A percentile compares a stretch with the other conserved stretches of the same genome.
These are phyloP conservation scores for Forbesichthys agassizii DNA, from an alignment of 2,113 vertebrate species.

Conservation along the genomic window DNA sequence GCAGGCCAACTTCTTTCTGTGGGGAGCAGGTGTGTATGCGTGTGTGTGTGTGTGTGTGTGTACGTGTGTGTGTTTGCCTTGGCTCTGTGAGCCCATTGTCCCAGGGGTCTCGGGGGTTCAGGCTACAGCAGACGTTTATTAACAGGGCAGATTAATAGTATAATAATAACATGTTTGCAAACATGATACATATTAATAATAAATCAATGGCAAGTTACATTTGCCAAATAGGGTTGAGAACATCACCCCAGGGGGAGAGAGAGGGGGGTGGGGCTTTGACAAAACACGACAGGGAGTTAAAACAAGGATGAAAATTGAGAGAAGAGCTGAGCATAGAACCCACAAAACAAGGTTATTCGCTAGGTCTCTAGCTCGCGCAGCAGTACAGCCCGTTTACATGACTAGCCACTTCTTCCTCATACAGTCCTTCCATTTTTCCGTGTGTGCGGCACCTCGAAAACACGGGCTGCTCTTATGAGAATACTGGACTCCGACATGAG, in stretches of 20 bases:
- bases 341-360: too few relatives aligned
- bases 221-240: slow-evolving; percentile 80
- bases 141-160: slow-evolving; percentile 89
- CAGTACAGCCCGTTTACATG: background rate
- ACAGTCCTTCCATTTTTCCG: background rate
- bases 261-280: slow-evolving; percentile 13
- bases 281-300: slow-evolving; percentile 8
- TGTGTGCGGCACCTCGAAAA: background rate
- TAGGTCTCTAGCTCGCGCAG: too few relatives aligned
- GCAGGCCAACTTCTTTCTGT: slow-evolving; percentile 54
- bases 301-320: background rate
- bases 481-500: background rate
- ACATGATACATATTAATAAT: slow-evolving; percentile 94
- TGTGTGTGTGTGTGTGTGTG: slow-evolving; percentile 42
- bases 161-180: slow-evolving; percentile 81
- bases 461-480: background rate
- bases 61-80: slow-evolving; percentile 58
- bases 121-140: slow-evolving; percentile 80
- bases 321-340: background rate
- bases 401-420: background rate
- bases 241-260: slow-evolving; percentile 69
- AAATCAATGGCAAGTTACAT: slow-evolving; percentile 86
- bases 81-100: slow-evolving; percentile 78
- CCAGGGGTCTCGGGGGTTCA: slow-evolving; percentile 66
- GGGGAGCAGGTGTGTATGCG: slow-evolving; percentile 50